Percentiles rank a stretch among this genome's conserved stretches.
These are phyloP conservation scores for Polietes domitor DNA, from an alignment of 2,888 invertebrate genomes.

Conservation along the genomic window DNA sequence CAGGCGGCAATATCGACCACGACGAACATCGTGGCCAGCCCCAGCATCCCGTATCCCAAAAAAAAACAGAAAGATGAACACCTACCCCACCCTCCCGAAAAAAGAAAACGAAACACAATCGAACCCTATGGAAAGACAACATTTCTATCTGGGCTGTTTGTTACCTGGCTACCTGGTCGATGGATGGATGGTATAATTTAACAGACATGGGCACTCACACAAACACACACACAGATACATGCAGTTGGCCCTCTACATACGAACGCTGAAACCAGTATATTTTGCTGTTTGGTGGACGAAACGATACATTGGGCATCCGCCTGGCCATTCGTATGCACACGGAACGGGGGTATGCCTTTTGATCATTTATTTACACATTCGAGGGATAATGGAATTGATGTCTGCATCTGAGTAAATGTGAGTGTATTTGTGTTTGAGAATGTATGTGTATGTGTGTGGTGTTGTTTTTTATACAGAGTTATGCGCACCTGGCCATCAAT, in stretches of 20 bases:
- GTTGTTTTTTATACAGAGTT: slow-evolving; percentile 47
- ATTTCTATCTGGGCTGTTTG: slow-evolving; percentile 49
- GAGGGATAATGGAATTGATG: slow-evolving; percentile 50
- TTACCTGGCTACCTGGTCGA: slow-evolving; percentile 44
- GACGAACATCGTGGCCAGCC: background rate
- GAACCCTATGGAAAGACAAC: slow-evolving; percentile 53
- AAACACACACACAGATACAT: background rate
- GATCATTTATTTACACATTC: slow-evolving; percentile 57
- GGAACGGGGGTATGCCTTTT: background rate
- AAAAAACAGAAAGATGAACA: background rate
- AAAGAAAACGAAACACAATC: slow-evolving; percentile 13
- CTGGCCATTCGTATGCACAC: background rate
- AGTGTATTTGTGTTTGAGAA: background rate
- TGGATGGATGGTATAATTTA: slow-evolving; percentile 65
- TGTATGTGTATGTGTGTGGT: background rate
- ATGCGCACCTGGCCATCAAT: slow-evolving; percentile 65
- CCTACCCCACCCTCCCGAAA: background rate
- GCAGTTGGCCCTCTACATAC: background rate
- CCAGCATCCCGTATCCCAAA: slow-evolving; percentile 44
- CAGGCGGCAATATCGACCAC: background rate
- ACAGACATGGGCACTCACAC: slow-evolving; percentile 28
- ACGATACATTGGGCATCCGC: background rate
- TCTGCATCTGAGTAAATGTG: slow-evolving; percentile 38
- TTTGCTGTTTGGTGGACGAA: background rate
- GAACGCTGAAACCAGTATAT: slow-evolving; percentile 1